phyloP scores from a whole-genome alignment of 2,888 invertebrate species.

The Habrosyne pyritoides region DNA sequence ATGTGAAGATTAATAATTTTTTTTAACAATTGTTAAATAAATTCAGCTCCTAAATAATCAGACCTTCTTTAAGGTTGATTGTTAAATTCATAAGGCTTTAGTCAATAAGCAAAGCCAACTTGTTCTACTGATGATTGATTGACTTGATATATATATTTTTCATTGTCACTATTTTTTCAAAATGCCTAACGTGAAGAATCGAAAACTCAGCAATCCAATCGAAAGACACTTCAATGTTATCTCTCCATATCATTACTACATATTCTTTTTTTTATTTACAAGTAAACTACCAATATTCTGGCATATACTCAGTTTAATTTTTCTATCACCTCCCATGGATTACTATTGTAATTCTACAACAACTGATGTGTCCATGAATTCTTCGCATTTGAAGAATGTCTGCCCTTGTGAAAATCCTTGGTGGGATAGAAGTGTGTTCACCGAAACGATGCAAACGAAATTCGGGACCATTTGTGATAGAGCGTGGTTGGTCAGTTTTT shows the following conservation, averaged over 20 bases:
- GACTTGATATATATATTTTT: too few species aligned
- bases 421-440: constrained; percentile 60
- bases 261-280: constrained; percentile 52
- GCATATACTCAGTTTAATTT: constrained; percentile 64
- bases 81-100: too few species aligned
- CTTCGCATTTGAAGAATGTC: constrained; percentile 21
- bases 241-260: constrained; percentile 56
- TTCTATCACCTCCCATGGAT: constrained; percentile 61
- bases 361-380: neutral
- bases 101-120: neutral
- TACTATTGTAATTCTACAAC: constrained; percentile 41
- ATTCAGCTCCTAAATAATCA: too few species aligned
- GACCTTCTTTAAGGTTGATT: too few species aligned
- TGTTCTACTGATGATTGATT: neutral
- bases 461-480: constrained; percentile 52
- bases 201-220: constrained; percentile 50
- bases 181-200: constrained; percentile 5
- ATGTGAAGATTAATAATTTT: too few species aligned
- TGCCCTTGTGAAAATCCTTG: constrained; percentile 59
- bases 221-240: constrained; percentile 53
- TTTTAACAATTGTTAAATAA: too few species aligned
- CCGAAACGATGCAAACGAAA: constrained; percentile 62
- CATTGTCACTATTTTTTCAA: neutral
- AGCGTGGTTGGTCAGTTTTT: constrained; percentile 58
- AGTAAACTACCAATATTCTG: constrained; percentile 60